Evolutionary conservation across 2,888 invertebrate species (phyloP).

Genomic region (Nymphalis urticae): DNA sequence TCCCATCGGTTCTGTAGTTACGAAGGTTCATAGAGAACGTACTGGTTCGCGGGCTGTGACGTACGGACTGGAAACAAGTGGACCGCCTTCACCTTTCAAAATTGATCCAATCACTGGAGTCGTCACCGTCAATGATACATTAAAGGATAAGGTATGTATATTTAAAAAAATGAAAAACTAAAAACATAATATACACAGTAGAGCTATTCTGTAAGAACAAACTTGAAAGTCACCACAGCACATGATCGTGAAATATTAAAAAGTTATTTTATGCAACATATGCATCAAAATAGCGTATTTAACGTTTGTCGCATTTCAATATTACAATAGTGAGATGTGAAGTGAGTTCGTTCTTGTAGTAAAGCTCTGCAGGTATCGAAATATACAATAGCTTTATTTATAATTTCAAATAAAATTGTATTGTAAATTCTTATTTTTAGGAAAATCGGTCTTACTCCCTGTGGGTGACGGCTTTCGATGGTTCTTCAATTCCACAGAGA

Average conservation of each 20-base stretch:
- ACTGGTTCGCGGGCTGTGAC: conserved; percentile 82
- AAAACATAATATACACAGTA: too few relatives aligned
- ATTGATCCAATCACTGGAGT: conserved; percentile 89
- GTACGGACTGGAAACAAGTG: conserved; percentile 85
- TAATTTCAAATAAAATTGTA: not conserved
- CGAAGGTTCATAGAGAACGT: conserved; percentile 85
- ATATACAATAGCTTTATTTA: too few relatives aligned
- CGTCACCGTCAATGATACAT: conserved; percentile 89
- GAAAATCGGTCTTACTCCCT: conserved; percentile 70
- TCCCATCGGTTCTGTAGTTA: conserved; percentile 86
- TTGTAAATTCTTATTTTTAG: conserved; percentile 51
- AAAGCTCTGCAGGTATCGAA: too few relatives aligned
- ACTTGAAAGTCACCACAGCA: too few relatives aligned
- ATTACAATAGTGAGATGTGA: not conserved
- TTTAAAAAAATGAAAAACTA: not conserved
- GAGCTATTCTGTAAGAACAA: too few relatives aligned
- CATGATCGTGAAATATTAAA: too few relatives aligned
- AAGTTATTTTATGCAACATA: too few relatives aligned
- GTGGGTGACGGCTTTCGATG: conserved; percentile 72
- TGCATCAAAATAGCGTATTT: too few relatives aligned
- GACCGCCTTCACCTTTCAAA: conserved; percentile 85
- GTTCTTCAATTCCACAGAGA: conserved; percentile 64
- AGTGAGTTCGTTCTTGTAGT: too few relatives aligned
- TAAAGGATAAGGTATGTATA: conserved; percentile 85
- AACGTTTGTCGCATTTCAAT: too few relatives aligned